phyloP scores from a whole-genome alignment of 2,888 invertebrate species.

The Bhutanitis thaidina region DNA sequence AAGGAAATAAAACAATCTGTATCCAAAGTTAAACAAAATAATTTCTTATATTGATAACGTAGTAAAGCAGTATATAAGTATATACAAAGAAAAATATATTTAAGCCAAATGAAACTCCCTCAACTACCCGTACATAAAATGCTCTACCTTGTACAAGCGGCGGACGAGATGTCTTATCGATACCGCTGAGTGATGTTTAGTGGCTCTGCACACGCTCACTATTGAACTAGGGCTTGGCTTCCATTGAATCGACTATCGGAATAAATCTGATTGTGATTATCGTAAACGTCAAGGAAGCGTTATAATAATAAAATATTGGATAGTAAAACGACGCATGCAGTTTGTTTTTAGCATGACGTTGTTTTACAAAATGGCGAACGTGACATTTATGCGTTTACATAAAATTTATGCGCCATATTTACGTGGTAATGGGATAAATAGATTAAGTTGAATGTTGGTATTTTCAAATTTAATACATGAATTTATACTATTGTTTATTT shows the following conservation, averaged over 20 bases:
- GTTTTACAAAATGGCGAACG: too few relatives aligned
- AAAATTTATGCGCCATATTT: too few relatives aligned
- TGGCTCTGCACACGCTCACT: neutral
- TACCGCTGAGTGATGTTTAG: conserved; percentile 8
- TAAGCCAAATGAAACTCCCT: neutral
- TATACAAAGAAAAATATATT: neutral
- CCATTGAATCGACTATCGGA: neutral
- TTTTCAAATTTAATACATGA: too few relatives aligned
- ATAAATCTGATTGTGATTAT: neutral
- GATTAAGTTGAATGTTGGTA: too few relatives aligned
- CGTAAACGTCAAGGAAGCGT: neutral
- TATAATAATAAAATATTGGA: neutral
- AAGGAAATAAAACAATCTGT: too few relatives aligned
- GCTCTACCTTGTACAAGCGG: neutral
- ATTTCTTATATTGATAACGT: too few relatives aligned
- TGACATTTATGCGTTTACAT: too few relatives aligned
- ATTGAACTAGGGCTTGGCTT: neutral
- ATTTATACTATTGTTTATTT: too few relatives aligned
- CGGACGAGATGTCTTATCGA: neutral
- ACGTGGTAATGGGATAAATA: too few relatives aligned
- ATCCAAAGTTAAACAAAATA: too few relatives aligned
- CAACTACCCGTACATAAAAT: conserved; percentile 3
- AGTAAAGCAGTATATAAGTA: too few relatives aligned
- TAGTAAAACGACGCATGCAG: neutral
- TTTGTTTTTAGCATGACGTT: neutral